A percentile compares a stretch with the other conserved stretches of the same genome.
Conservation (phyloP, 2,113 vertebrate genomes). For the Phylloscopus trochilus region DNA sequence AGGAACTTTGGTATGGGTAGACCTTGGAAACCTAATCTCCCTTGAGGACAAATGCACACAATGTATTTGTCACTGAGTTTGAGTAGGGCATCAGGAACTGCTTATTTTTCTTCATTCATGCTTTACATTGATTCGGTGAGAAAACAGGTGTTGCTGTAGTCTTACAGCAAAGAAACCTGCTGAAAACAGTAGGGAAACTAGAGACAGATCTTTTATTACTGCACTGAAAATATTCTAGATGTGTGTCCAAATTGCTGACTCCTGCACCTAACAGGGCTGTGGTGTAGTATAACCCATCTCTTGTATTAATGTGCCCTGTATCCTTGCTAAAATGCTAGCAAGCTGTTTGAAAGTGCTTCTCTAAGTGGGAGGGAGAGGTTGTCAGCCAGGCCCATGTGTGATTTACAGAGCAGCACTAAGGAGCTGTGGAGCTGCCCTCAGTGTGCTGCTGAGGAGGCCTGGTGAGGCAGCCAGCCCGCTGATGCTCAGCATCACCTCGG, state of each 20-base stretch:
- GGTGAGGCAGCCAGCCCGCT: accelerated
- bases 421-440: not conserved
- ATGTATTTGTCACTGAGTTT: not conserved
- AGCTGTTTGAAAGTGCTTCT: not conserved
- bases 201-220: not conserved
- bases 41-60: accelerated
- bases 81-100: not conserved
- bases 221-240: not conserved
- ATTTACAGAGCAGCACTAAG: not conserved
- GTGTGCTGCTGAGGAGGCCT: not conserved
- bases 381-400: no score
- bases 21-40: not conserved
- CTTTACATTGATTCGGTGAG: not conserved
- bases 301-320: not conserved
- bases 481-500: not conserved
- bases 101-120: not conserved
- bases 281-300: not conserved
- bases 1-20: not conserved
- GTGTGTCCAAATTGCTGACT: accelerated
- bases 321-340: not conserved
- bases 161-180: not conserved
- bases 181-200: not conserved
- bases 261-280: not conserved
- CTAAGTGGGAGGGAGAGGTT: accelerated
- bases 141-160: not conserved